These are phyloP conservation scores for Dryadula phaetusa DNA, from an alignment of 2,888 invertebrate species.

Conservation along the genomic window DNA sequence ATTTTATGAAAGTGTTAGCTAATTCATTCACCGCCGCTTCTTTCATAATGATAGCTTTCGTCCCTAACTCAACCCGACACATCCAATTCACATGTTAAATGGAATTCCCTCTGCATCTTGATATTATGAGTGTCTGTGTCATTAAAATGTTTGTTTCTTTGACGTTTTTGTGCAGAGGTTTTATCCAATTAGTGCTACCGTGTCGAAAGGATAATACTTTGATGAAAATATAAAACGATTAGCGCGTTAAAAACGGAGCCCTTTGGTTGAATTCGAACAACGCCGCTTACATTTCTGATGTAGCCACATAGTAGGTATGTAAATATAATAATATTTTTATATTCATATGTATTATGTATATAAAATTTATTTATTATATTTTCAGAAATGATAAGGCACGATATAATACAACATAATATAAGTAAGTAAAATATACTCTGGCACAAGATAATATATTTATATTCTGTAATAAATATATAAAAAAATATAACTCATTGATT, in stretches of 20 bases:
- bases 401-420: no score
- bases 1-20: slow-evolving; percentile 8
- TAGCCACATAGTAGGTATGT: not conserved
- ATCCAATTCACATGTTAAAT: slow-evolving; percentile 83
- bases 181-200: slow-evolving; percentile 84
- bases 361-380: no score
- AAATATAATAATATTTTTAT: no score
- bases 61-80: slow-evolving; percentile 61
- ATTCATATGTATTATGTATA: no score
- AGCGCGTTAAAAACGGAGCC: slow-evolving; percentile 77
- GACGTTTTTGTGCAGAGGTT: slow-evolving; percentile 76
- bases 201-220: slow-evolving; percentile 83
- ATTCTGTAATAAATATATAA: no score
- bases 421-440: no score
- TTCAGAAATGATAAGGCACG: no score
- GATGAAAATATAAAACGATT: slow-evolving; percentile 76
- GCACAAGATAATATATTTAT: no score
- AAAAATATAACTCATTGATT: no score
- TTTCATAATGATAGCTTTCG: slow-evolving; percentile 64
- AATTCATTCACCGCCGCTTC: slow-evolving; percentile 32
- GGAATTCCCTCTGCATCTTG: slow-evolving; percentile 79
- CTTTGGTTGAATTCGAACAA: slow-evolving; percentile 53
- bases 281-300: not conserved
- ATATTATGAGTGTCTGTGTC: slow-evolving; percentile 75
- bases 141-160: slow-evolving; percentile 82